phyloP scores from a whole-genome alignment of 2,797 vertebrate species.

The Acanthiza pusilla region DNA sequence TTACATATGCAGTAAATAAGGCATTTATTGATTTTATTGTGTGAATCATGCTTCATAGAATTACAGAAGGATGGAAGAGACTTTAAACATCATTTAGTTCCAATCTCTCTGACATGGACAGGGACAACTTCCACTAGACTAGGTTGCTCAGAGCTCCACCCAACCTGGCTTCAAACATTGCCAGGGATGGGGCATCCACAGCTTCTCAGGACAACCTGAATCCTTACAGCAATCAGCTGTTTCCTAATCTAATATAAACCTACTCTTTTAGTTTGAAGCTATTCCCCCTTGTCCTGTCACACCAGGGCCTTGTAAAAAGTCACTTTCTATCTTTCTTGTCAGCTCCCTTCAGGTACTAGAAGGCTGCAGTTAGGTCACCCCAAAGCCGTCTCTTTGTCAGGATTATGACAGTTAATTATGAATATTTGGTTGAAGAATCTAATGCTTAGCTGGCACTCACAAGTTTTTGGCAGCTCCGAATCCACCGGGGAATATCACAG shows the following conservation, averaged over 20 bases:
- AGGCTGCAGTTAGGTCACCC: neutral
- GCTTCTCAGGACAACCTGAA: neutral
- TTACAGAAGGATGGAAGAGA: neutral
- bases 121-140: too few relatives aligned
- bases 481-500: slow-evolving; percentile 85
- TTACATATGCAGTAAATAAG: neutral
- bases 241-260: neutral
- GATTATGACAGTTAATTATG: neutral
- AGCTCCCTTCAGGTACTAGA: neutral
- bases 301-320: neutral
- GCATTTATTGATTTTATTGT: neutral
- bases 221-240: neutral
- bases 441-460: slow-evolving; percentile 65
- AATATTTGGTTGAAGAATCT: neutral
- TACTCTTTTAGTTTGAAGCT: neutral
- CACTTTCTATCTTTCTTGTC: neutral
- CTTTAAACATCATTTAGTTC: neutral
- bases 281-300: neutral
- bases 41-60: neutral
- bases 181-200: neutral
- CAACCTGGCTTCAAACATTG: neutral
- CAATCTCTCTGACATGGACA: neutral
- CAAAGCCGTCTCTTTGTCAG: neutral
- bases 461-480: slow-evolving; percentile 88
- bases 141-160: accelerated